These are phyloP conservation scores for Lipotes vexillifer DNA, from an alignment of 2,113 vertebrate species.

Conservation along the genomic window DNA sequence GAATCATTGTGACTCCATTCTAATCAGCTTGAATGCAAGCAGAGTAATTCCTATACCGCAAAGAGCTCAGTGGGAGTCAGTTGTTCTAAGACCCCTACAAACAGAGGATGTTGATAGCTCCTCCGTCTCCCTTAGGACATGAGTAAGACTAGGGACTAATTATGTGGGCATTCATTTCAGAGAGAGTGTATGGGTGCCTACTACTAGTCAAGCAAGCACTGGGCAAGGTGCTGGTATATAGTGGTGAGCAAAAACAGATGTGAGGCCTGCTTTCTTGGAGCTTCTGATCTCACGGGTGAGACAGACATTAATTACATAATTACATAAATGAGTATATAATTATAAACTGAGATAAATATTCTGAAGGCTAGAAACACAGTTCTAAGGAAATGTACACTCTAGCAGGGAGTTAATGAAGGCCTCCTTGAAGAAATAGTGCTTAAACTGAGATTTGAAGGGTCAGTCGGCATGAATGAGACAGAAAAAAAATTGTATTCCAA, in stretches of 20 bases:
- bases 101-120: neutral
- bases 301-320: constrained; percentile 42
- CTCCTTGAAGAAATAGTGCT: neutral
- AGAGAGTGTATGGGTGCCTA: neutral
- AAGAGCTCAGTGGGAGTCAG: neutral
- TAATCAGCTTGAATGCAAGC: constrained; percentile 1
- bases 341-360: constrained; percentile 27
- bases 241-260: constrained; percentile 42
- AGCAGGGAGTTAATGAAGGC: neutral
- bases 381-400: neutral
- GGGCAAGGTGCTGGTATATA: neutral
- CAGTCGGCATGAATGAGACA: neutral
- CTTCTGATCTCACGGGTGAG: constrained; percentile 36
- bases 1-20: neutral
- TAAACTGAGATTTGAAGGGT: neutral
- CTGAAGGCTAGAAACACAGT: neutral
- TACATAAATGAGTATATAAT: neutral
- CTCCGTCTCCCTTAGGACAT: neutral
- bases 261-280: constrained; percentile 33
- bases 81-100: neutral
- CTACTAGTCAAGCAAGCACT: neutral
- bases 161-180: neutral
- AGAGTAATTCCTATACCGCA: neutral
- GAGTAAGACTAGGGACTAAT: neutral
- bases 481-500: neutral